These are phyloP conservation scores for Halichoeres trimaculatus DNA, from an alignment of 2,113 vertebrate species.

Conservation along the genomic window DNA sequence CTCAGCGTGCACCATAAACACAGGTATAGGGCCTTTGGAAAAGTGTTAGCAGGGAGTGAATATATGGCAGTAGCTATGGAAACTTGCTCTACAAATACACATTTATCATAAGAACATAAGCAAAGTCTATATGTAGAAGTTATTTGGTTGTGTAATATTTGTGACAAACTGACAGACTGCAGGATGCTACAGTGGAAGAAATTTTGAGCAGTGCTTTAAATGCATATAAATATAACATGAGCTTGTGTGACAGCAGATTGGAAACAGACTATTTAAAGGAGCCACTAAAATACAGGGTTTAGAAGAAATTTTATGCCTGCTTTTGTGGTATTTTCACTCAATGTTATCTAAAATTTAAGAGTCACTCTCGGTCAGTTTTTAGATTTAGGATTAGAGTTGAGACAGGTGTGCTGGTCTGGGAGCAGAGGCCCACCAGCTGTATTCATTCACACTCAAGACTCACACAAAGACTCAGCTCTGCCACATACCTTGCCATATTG, in stretches of 20 bases:
- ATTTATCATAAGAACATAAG: conserved; percentile 35
- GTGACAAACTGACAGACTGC: conserved; percentile 26
- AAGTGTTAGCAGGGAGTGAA: conserved; percentile 27
- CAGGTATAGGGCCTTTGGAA: conserved; percentile 22
- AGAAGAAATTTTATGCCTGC: no score
- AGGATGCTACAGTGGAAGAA: conserved; percentile 1
- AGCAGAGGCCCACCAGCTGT: not conserved
- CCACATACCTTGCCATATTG: not conserved
- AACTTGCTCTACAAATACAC: conserved; percentile 19
- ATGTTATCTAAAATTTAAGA: no score
- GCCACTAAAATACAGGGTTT: not conserved
- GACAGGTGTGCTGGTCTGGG: not conserved
- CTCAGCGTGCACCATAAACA: conserved; percentile 68
- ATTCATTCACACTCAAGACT: not conserved
- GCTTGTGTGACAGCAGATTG: not conserved
- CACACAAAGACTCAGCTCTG: no score
- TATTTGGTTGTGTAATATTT: conserved; percentile 14
- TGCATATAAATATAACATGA: conserved; percentile 15
- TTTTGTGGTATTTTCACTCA: no score
- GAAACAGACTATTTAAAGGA: not conserved
- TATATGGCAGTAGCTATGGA: conserved; percentile 28
- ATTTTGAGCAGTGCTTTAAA: not conserved
- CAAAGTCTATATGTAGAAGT: conserved; percentile 29
- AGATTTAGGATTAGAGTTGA: not conserved
- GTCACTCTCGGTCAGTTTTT: no score